A percentile compares a stretch with the other conserved stretches of the same genome.
phyloP scores from a whole-genome alignment of 2,113 vertebrate genomes.

The Malurus alboscapulatus region DNA sequence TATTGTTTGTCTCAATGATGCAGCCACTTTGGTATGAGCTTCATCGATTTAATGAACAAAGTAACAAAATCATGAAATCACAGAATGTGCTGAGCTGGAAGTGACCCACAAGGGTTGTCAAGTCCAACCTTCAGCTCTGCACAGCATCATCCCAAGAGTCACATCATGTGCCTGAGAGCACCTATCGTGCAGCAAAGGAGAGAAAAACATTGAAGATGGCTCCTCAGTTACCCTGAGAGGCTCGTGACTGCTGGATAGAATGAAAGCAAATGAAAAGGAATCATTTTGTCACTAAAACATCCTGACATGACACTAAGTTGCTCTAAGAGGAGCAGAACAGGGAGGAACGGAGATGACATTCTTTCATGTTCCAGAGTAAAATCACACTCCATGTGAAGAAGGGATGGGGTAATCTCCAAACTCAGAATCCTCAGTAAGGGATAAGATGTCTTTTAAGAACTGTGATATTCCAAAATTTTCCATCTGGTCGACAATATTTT shows the following conservation, averaged over 20 bases:
- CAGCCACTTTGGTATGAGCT: background rate
- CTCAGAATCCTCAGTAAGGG: background rate
- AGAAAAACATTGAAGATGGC: background rate
- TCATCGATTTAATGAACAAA: constrained; percentile 4
- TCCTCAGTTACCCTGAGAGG: background rate
- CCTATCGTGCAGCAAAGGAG: background rate
- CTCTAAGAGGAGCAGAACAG: background rate
- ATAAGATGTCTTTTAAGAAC: background rate
- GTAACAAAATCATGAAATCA: background rate
- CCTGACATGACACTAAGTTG: background rate
- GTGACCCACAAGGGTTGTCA: background rate
- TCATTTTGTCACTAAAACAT: background rate
- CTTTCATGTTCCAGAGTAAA: background rate
- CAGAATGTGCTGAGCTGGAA: background rate
- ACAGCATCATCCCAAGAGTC: background rate
- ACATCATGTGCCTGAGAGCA: background rate
- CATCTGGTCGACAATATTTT: background rate
- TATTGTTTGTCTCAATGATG: background rate
- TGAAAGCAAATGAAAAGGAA: background rate
- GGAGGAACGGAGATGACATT: background rate
- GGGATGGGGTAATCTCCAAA: background rate
- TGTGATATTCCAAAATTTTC: background rate
- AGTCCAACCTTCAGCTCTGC: background rate
- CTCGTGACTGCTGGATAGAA: background rate
- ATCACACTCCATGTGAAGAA: background rate